Percentiles rank a stretch among this genome's conserved stretches.
Conservation (phyloP, 2,113 vertebrate species). For the Centrocercus urophasianus region DNA sequence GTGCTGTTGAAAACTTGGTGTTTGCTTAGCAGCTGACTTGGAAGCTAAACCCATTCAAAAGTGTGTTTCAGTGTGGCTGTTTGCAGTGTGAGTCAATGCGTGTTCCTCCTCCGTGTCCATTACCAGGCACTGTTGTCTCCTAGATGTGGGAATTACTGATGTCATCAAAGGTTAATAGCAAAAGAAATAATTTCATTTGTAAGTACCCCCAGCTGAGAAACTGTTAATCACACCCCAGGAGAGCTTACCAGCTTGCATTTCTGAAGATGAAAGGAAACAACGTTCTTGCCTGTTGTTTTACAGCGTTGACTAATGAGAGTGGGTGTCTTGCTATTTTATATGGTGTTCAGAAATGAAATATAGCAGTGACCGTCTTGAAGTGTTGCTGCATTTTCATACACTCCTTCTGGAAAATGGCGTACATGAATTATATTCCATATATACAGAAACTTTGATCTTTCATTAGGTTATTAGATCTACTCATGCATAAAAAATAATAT, state of each 20-base stretch:
- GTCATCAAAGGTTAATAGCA: not conserved
- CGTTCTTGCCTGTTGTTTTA: not conserved
- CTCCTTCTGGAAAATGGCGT: not conserved
- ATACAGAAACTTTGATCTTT: not conserved
- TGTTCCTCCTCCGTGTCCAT: fast-evolving
- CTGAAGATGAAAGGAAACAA: not conserved
- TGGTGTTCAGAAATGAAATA: not conserved
- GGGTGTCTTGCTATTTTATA: not conserved
- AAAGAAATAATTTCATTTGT: slow-evolving; percentile 2
- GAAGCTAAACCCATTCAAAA: not conserved
- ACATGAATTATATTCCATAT: not conserved
- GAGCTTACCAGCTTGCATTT: slow-evolving; percentile 9
- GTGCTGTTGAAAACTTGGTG: not conserved
- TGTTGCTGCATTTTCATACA: not conserved
- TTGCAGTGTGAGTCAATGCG: not conserved
- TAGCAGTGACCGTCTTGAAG: not conserved
- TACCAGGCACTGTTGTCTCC: not conserved
- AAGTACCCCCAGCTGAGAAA: not conserved
- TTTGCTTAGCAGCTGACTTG: not conserved
- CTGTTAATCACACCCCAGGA: not conserved
- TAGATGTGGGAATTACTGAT: not conserved
- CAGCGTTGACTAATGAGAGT: not conserved
- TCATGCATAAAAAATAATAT: not conserved
- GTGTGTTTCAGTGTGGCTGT: not conserved
- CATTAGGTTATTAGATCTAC: not conserved